Conservation (phyloP, 2,113 vertebrate genomes). For the Neolamprologus longior region DNA sequence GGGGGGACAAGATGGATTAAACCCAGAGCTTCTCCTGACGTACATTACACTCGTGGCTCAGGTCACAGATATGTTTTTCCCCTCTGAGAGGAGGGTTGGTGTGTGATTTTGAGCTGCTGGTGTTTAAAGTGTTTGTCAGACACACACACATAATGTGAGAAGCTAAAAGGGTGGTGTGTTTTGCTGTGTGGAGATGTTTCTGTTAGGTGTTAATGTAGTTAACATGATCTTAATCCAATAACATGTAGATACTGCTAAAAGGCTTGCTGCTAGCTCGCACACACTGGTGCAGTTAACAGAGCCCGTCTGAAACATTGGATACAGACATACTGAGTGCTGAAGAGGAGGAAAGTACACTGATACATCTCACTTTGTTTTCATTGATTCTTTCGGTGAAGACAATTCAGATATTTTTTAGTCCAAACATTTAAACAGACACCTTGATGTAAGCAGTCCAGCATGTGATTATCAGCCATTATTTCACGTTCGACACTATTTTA, state of each 20-base stretch:
- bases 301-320: conserved; percentile 32
- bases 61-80: not conserved
- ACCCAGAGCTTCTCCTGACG: not conserved
- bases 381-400: not conserved
- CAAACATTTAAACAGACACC: not conserved
- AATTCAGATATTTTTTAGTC: not conserved
- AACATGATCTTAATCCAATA: conserved; percentile 55
- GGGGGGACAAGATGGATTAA: not conserved
- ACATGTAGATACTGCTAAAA: conserved; percentile 26
- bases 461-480: not conserved
- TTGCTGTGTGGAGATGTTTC: conserved; percentile 15
- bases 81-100: not conserved
- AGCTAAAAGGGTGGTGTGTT: not conserved
- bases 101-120: not conserved
- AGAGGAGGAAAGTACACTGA: not conserved
- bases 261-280: not conserved
- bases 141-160: not conserved
- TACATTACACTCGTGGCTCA: rapidly evolving
- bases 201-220: conserved; percentile 38
- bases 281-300: conserved; percentile 19
- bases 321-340: not conserved
- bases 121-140: not conserved
- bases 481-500: not conserved
- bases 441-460: not conserved
- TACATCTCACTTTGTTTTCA: not conserved